These are phyloP conservation scores for Nemotelus nigrinus DNA, from an alignment of 2,888 invertebrate species.

Conservation along the genomic window DNA sequence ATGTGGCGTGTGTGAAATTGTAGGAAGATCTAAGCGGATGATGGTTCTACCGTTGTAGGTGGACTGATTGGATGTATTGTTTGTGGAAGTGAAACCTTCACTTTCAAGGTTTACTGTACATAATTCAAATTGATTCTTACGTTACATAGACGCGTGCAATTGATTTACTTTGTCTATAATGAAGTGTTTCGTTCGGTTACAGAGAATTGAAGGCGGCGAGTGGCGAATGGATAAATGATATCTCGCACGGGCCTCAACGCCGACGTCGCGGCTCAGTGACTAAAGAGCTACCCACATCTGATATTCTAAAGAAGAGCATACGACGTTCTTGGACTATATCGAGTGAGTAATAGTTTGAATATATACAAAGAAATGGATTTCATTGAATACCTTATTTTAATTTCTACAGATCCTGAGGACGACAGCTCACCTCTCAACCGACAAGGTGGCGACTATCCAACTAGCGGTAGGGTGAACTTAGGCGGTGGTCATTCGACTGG, in stretches of 20 bases:
- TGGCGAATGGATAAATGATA: conserved; percentile 76
- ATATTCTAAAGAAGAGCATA: conserved; percentile 74
- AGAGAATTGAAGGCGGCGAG: conserved; percentile 76
- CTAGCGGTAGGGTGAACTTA: conserved; percentile 68
- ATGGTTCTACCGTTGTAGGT: conserved; percentile 10
- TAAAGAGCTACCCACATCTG: conserved; percentile 68
- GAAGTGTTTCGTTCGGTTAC: conserved; percentile 57
- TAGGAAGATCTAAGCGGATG: not conserved
- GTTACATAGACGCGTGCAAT: not conserved
- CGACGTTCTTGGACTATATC: conserved; percentile 78
- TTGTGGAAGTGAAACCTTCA: too few species aligned
- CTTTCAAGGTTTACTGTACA: not conserved
- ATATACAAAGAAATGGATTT: not conserved
- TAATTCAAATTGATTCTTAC: not conserved
- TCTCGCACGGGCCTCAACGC: conserved; percentile 67
- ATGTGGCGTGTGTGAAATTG: not conserved
- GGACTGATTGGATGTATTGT: conserved; percentile 1
- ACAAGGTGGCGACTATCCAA: conserved; percentile 65
- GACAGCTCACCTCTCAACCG: conserved; percentile 53
- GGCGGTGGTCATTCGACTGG: conserved; percentile 67
- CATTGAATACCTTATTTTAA: not conserved
- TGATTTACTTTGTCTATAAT: not conserved
- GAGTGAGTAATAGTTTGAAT: conserved; percentile 65
- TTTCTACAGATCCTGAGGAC: conserved; percentile 60
- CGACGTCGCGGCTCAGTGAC: conserved; percentile 62